These are phyloP conservation scores for Distichodus sexfasciatus DNA, from an alignment of 2,797 vertebrate species.

Conservation along the genomic window DNA sequence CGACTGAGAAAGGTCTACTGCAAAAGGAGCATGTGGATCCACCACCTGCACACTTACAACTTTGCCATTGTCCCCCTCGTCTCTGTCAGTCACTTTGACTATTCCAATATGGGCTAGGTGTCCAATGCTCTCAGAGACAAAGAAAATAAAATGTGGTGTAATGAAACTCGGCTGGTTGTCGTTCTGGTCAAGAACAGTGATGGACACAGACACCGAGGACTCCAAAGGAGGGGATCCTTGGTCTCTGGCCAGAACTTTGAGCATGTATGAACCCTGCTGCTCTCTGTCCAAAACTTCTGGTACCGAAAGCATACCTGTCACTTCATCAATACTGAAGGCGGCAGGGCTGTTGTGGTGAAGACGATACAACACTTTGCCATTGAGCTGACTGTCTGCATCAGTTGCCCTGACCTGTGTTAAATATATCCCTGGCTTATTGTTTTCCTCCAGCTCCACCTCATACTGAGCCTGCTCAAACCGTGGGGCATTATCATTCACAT, in stretches of 20 bases:
- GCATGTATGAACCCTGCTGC: constrained; percentile 55
- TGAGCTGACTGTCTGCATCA: constrained; percentile 70
- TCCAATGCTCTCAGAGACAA: constrained; percentile 70
- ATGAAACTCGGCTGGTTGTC: constrained; percentile 75
- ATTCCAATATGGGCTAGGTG: constrained; percentile 63
- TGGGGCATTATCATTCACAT: constrained; percentile 78
- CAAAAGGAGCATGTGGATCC: constrained; percentile 65
- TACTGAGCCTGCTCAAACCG: constrained; percentile 64
- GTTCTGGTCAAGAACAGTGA: constrained; percentile 75
- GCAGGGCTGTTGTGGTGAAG: constrained; percentile 54
- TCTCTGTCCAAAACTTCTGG: constrained; percentile 72
- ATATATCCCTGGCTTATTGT: constrained; percentile 65
- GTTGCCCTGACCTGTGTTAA: constrained; percentile 67
- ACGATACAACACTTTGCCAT: constrained; percentile 69
- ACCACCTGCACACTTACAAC: constrained; percentile 65
- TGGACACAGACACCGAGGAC: constrained; percentile 54
- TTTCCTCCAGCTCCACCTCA: constrained; percentile 71
- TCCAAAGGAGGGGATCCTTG: constrained; percentile 69
- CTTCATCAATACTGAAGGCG: constrained; percentile 67
- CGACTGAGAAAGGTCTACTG: constrained; percentile 62
- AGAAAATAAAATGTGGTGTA: constrained; percentile 75
- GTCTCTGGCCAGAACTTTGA: constrained; percentile 72
- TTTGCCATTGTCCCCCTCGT: constrained; percentile 69
- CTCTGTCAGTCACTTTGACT: constrained; percentile 69
- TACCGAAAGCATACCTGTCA: constrained; percentile 66